phyloP scores from a whole-genome alignment of 1,140 invertebrate genomes.

The Megalopta genalis region DNA sequence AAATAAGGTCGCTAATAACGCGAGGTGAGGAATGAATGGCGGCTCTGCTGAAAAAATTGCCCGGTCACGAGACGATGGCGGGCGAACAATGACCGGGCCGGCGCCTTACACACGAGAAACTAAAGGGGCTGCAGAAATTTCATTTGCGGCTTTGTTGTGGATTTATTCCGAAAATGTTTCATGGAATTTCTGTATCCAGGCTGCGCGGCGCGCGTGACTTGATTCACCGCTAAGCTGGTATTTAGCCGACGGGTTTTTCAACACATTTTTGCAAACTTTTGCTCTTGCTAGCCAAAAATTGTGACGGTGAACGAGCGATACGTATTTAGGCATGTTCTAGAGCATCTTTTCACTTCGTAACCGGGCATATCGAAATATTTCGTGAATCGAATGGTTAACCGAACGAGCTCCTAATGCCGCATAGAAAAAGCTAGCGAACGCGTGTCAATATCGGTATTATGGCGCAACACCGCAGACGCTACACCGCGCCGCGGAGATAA shows the following conservation, averaged over 20 bases:
- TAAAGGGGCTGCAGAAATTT: conserved; percentile 17
- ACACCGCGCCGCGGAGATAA: conserved; percentile 26
- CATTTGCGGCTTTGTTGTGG: conserved; percentile 13
- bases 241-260: too few species aligned
- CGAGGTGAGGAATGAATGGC: conserved; percentile 23
- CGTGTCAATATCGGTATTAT: conserved; percentile 24
- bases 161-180: conserved; percentile 23
- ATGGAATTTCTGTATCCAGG: conserved; percentile 5
- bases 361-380: too few species aligned
- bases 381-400: too few species aligned
- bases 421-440: not conserved
- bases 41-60: not conserved
- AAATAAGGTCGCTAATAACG: conserved; percentile 20
- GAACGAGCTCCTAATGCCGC: too few species aligned
- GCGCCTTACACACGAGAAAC: not conserved
- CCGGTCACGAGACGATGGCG: not conserved
- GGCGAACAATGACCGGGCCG: not conserved
- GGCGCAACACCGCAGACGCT: not conserved
- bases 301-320: too few species aligned
- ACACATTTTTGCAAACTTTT: too few species aligned
- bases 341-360: too few species aligned
- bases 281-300: too few species aligned
- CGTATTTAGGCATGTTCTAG: too few species aligned
- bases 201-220: not conserved
- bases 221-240: not conserved